Evolutionary conservation across 2,888 invertebrate genomes (phyloP).

Genomic region (Marasmarcha lunaedactyla): DNA sequence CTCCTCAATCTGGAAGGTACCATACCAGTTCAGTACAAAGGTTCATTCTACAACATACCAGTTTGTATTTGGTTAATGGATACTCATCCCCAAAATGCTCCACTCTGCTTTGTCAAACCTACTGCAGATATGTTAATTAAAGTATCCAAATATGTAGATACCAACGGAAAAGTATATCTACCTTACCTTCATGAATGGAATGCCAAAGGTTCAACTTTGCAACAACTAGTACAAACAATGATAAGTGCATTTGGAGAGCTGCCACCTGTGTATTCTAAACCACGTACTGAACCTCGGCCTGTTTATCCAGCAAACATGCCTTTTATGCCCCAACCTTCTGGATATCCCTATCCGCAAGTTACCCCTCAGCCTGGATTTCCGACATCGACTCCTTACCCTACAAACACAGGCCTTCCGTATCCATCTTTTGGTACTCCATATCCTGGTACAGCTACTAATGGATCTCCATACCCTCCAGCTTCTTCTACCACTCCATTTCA

Average conservation of each 20-base stretch:
- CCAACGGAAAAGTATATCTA: constrained; percentile 94
- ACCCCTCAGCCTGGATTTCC: constrained; percentile 39
- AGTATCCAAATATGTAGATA: constrained; percentile 93
- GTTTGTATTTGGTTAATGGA: constrained; percentile 97
- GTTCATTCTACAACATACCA: constrained; percentile 94
- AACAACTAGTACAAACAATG: constrained; percentile 91
- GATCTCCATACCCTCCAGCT: constrained; percentile 33
- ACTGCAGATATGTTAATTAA: constrained; percentile 96
- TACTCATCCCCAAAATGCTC: constrained; percentile 96
- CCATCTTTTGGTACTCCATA: constrained; percentile 60
- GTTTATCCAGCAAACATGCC: constrained; percentile 69
- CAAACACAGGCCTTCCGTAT: constrained; percentile 56
- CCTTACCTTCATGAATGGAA: constrained; percentile 98
- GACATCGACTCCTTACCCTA: constrained; percentile 50
- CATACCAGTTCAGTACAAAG: constrained; percentile 92
- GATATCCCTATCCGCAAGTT: constrained; percentile 49
- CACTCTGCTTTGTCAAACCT: constrained; percentile 94
- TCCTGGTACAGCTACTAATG: constrained; percentile 38
- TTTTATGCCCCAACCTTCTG: constrained; percentile 54
- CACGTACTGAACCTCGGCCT: constrained; percentile 70
- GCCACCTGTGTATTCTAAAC: constrained; percentile 91
- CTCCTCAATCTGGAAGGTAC: constrained; percentile 90
- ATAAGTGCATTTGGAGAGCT: constrained; percentile 92
- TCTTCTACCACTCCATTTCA: constrained; percentile 36
- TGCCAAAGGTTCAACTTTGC: constrained; percentile 83